Percentiles rank a stretch among this genome's conserved stretches.
phyloP scores from a whole-genome alignment of 1,140 invertebrate species.

The Drosophila novamexicana region DNA sequence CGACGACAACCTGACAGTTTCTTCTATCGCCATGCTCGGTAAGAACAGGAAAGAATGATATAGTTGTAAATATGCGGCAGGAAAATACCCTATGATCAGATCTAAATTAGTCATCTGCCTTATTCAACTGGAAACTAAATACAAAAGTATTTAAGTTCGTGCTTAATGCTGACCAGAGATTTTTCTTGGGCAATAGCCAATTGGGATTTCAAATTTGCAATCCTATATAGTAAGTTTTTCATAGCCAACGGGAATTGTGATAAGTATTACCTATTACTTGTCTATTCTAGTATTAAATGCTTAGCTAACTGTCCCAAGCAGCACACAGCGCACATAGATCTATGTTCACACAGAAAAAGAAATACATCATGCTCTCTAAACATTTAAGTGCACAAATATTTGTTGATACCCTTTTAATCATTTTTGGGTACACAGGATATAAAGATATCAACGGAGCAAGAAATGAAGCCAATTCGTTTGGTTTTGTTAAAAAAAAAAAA shows the following conservation, averaged over 20 bases:
- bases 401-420: neutral
- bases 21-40: conserved; percentile 68
- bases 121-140: neutral
- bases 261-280: no score
- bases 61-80: neutral
- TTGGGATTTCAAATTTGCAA: no score
- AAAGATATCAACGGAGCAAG: conserved; percentile 21
- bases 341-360: no score
- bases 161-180: no score
- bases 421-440: neutral
- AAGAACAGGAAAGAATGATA: neutral
- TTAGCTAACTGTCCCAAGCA: no score
- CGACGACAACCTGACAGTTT: conserved; percentile 32
- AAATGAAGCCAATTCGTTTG: conserved; percentile 34
- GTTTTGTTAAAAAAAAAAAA: conserved; percentile 31
- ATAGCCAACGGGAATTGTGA: no score
- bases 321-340: no score
- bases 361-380: no score
- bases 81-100: neutral
- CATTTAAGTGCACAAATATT: neutral
- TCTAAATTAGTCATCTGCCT: neutral
- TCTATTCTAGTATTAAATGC: no score
- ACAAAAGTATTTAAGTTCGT: no score
- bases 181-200: no score
- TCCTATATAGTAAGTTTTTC: no score